A percentile compares a stretch with the other conserved stretches of the same genome.
Conservation (phyloP, 2,113 vertebrate species). For the Ptychochromis oligacanthus region DNA sequence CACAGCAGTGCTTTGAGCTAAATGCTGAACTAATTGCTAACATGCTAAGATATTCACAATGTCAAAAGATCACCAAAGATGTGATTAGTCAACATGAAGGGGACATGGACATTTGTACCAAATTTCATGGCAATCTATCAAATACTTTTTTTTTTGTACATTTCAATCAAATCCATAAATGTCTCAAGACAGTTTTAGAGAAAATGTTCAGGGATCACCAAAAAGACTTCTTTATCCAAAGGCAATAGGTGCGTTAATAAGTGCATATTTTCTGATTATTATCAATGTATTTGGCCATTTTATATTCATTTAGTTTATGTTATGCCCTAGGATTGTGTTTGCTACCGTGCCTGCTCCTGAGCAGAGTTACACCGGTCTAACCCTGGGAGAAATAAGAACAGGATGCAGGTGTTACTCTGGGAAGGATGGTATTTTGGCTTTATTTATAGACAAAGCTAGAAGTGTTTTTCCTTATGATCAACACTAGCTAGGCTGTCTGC, state of each 20-base stretch:
- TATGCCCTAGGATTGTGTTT: background rate
- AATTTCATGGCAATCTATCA: background rate
- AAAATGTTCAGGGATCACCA: background rate
- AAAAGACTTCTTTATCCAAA: too few species aligned
- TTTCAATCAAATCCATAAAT: background rate
- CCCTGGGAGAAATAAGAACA: background rate
- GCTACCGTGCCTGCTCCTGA: background rate
- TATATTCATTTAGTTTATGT: background rate
- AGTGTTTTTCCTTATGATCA: background rate
- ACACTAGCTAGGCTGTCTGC: background rate
- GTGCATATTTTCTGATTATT: background rate
- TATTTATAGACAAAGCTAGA: background rate
- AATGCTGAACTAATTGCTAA: background rate
- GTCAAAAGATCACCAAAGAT: background rate
- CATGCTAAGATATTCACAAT: background rate
- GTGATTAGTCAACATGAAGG: background rate
- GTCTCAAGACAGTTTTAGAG: background rate
- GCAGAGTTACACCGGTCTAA: background rate
- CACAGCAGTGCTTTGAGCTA: background rate
- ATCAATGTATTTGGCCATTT: background rate
- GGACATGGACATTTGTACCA: conserved; percentile 3
- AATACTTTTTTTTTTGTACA: background rate
- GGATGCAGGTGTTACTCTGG: background rate
- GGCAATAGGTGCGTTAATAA: background rate
- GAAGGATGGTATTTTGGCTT: background rate